Base-by-base conservation (phyloP, 2,888 invertebrate species). In the Apantesis nais region DNA sequence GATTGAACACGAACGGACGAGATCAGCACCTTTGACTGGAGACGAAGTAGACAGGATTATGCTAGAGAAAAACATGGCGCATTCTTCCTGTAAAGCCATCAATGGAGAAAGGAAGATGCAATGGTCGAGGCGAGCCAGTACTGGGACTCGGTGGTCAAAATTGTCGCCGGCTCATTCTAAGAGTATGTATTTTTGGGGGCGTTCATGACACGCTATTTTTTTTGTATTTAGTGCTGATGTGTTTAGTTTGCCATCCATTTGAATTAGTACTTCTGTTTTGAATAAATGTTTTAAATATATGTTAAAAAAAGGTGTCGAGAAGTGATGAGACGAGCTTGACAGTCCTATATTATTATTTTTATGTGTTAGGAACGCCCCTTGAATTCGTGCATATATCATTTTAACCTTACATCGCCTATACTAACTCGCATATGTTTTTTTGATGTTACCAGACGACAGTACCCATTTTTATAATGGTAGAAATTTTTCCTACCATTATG, bases 11-110 rank as follows among this genome's bases (percentile, higher is more conserved):
- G 97, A 96, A 89, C 95, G 97, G 88, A 97, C 97, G 77, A 95
- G 97, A 87, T 97, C 97, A 85, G 96, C 97, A 87, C 97, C 97
- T 75, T 89, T 97, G 78, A 95, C 96, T 12, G 96, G 96, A 73
- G 96, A 95, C 75, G 95, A 95, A 81, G 88, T 92, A 71, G 90
- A 91, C 72, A 83, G 88, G 29, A 89, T 87, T 68, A 82, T 87
- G n/a, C 80, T 90, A 73, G 93, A 92, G 84, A 89, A 91, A 77
- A 84, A 86, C 12, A 85, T 85, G 62, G 85, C 86, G 69, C 89
- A 92, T 74, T 89, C 90, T 29, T 91, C 92, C 63, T 91, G 92
- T 81, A 91, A 89, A 79, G 84, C 91, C 68, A 89, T 91, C 83
- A 92, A 92, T 85, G 93, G 93, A 76, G 76, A 83, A 72, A 92